phyloP scores from a whole-genome alignment of 2,113 vertebrate species.

The Notechis scutatus region DNA sequence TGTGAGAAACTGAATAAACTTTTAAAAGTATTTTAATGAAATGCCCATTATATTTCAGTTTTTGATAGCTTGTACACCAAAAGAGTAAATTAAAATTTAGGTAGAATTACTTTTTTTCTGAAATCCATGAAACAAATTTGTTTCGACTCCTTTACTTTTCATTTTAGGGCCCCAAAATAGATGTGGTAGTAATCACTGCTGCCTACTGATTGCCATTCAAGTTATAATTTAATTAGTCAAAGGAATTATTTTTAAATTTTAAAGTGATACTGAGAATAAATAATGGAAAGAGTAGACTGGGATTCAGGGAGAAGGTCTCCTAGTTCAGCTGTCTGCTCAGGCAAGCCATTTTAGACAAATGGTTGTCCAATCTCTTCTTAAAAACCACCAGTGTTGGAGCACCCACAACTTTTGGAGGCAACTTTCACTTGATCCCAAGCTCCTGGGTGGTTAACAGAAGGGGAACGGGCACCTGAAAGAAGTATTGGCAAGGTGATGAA shows the following conservation, averaged over 20 bases:
- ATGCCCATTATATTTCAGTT: not conserved
- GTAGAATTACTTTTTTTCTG: not conserved
- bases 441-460: not conserved
- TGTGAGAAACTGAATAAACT: not conserved
- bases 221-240: not conserved
- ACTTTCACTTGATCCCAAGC: no score
- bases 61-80: not conserved
- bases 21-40: not conserved
- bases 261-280: not conserved
- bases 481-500: not conserved
- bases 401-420: no score
- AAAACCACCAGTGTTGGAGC: no score
- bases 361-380: no score
- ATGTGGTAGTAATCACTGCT: not conserved
- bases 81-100: not conserved
- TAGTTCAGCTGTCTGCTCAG: no score
- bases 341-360: no score
- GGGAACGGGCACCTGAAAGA: not conserved
- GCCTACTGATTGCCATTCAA: not conserved
- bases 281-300: not conserved
- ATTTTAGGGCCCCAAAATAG: not conserved
- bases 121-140: not conserved
- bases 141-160: not conserved
- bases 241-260: not conserved
- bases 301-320: not conserved